A percentile compares a stretch with the other conserved stretches of the same genome.
Evolutionary conservation across 2,797 vertebrate genomes (phyloP).

Genomic region (Acipenser oxyrinchus): DNA sequence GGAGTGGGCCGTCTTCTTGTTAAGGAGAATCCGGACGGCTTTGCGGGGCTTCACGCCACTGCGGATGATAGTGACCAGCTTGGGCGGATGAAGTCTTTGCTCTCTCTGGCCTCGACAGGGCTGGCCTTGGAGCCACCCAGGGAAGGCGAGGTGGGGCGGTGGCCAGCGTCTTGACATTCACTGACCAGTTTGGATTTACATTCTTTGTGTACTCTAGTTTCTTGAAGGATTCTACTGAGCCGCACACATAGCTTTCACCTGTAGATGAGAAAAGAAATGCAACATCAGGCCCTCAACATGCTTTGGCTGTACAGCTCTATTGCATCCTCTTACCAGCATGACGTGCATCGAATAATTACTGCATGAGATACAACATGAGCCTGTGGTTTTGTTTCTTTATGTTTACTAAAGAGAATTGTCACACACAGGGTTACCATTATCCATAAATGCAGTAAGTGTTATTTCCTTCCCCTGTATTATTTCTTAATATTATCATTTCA

Average conservation of each 20-base stretch:
- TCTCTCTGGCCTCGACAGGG: conserved; percentile 67
- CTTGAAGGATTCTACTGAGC: conserved; percentile 91
- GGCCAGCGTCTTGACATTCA: conserved; percentile 70
- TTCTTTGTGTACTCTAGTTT: conserved; percentile 94
- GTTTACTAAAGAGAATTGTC: no score
- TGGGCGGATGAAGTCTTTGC: conserved; percentile 92
- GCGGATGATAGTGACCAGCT: conserved; percentile 92
- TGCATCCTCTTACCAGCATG: no score
- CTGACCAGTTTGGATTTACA: conserved; percentile 94
- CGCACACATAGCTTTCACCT: conserved; percentile 96
- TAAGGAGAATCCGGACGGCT: conserved; percentile 85
- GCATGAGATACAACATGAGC: no score
- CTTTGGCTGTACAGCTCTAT: no score
- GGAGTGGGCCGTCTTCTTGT: conserved; percentile 96
- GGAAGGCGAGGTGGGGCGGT: conserved; percentile 61
- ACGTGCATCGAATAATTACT: no score
- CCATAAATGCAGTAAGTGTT: no score
- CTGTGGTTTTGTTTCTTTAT: no score
- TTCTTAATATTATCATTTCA: no score
- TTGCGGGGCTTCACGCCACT: conserved; percentile 95
- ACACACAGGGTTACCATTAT: no score
- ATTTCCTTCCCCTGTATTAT: no score
- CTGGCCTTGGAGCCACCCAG: conserved; percentile 72
- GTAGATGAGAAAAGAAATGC: conserved; percentile 16
- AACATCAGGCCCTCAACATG: no score